Evolutionary conservation across 2,113 vertebrate genomes (phyloP).

Genomic region (Aphyosemion australe): DNA sequence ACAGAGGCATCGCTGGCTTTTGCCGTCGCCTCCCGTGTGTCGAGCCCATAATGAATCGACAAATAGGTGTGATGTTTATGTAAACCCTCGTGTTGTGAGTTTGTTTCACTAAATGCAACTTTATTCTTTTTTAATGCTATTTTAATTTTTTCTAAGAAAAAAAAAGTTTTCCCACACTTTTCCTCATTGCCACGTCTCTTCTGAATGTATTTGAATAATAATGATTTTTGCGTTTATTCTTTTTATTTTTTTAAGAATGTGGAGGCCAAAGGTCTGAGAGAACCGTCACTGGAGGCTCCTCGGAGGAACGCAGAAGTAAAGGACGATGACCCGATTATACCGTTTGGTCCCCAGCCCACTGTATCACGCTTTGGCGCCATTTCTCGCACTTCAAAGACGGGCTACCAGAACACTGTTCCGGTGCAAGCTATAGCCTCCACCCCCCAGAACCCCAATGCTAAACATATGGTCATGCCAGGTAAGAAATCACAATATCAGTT

Average conservation of each 20-base stretch:
- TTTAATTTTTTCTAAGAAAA: background rate
- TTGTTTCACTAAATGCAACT: background rate
- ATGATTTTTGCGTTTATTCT: background rate
- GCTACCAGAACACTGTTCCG: constrained; percentile 90
- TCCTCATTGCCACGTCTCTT: too few relatives aligned
- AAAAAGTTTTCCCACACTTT: background rate
- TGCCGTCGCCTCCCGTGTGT: too few relatives aligned
- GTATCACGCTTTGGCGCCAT: constrained; percentile 98
- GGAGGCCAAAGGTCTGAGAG: constrained; percentile 89
- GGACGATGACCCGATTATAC: constrained; percentile 97
- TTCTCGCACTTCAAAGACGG: constrained; percentile 92
- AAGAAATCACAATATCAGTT: constrained; percentile 4
- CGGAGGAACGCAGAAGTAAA: constrained; percentile 87
- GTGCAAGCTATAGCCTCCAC: constrained; percentile 86
- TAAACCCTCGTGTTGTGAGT: background rate
- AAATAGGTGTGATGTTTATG: background rate
- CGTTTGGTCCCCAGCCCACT: constrained; percentile 94
- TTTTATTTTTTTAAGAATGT: constrained; percentile 79
- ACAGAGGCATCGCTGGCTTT: too few relatives aligned
- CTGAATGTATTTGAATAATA: background rate
- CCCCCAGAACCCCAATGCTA: constrained; percentile 86
- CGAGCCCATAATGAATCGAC: too few relatives aligned
- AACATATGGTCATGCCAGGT: constrained; percentile 90
- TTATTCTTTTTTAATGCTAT: background rate
- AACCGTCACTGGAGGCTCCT: constrained; percentile 88